Percentiles rank a stretch among this genome's conserved stretches.
Conservation (phyloP, 2,797 vertebrate genomes). For the Chromobotia macracanthus region DNA sequence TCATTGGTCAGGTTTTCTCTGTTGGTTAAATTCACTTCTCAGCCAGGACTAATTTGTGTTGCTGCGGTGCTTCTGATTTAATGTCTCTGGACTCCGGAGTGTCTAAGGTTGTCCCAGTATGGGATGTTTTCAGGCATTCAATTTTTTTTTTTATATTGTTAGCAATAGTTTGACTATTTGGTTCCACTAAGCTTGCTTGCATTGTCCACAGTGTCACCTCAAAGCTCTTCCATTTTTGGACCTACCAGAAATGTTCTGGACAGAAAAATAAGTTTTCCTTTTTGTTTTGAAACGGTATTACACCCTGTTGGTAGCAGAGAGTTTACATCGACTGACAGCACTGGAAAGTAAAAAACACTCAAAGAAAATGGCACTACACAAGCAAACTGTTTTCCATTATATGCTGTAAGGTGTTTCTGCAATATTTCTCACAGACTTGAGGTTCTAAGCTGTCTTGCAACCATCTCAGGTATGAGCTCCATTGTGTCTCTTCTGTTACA, state of each 20-base stretch:
- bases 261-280: not conserved
- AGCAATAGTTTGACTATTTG: not conserved
- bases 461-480: conserved; percentile 41
- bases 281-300: not conserved
- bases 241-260: not conserved
- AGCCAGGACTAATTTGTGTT: conserved; percentile 44
- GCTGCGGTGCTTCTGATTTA: conserved; percentile 32
- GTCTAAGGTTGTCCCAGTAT: not conserved
- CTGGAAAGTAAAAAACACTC: conserved; percentile 6
- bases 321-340: not conserved
- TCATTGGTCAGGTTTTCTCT: conserved; percentile 11
- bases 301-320: not conserved
- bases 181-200: not conserved
- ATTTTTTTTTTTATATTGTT: not conserved
- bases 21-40: conserved; percentile 29
- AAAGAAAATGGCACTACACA: not conserved
- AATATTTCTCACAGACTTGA: not conserved
- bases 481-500: too few species aligned
- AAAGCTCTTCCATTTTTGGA: not conserved
- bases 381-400: conserved; percentile 4
- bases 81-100: conserved; percentile 24
- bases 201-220: not conserved
- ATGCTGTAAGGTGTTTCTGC: not conserved
- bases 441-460: conserved; percentile 15
- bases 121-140: conserved; percentile 1